A percentile compares a stretch with the other conserved stretches of the same genome.
Conservation (phyloP, 1,140 invertebrate species). For the Dinothrombium tinctorium region DNA sequence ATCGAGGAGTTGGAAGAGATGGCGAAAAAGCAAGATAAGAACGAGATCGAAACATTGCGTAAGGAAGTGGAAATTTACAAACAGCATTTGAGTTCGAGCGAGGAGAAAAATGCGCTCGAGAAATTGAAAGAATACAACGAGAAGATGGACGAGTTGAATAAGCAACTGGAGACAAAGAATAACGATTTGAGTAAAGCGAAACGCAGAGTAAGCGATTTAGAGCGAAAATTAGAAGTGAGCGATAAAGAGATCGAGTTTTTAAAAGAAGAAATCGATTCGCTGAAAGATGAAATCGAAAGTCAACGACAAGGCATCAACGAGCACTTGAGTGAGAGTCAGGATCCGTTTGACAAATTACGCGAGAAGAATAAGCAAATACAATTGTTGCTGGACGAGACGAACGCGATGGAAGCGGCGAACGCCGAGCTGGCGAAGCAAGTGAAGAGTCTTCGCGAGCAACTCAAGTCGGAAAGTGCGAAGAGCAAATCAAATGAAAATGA, state of each 20-base stretch:
- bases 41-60: not conserved
- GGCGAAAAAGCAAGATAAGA: not conserved
- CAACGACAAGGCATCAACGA: not conserved
- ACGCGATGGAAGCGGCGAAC: slow-evolving; percentile 6
- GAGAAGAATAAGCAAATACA: slow-evolving; percentile 12
- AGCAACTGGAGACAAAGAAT: not conserved
- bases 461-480: slow-evolving; percentile 2
- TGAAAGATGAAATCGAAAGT: slow-evolving; percentile 6
- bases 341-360: not conserved
- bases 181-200: not conserved
- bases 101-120: not conserved
- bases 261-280: slow-evolving; percentile 1
- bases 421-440: slow-evolving; percentile 10
- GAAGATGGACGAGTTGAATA: not conserved
- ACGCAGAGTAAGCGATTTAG: not conserved
- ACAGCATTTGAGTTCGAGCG: not conserved
- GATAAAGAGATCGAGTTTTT: slow-evolving; percentile 3
- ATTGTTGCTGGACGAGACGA: slow-evolving; percentile 5
- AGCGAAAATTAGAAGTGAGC: not conserved
- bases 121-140: not conserved
- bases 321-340: not conserved
- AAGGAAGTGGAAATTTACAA: slow-evolving; percentile 4
- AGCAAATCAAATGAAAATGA: not conserved
- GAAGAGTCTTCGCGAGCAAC: slow-evolving; percentile 8
- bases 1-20: slow-evolving; percentile 8